A percentile compares a stretch with the other conserved stretches of the same genome.
Conservation (phyloP, 2,113 vertebrate species). For the Erpornis zantholeuca region DNA sequence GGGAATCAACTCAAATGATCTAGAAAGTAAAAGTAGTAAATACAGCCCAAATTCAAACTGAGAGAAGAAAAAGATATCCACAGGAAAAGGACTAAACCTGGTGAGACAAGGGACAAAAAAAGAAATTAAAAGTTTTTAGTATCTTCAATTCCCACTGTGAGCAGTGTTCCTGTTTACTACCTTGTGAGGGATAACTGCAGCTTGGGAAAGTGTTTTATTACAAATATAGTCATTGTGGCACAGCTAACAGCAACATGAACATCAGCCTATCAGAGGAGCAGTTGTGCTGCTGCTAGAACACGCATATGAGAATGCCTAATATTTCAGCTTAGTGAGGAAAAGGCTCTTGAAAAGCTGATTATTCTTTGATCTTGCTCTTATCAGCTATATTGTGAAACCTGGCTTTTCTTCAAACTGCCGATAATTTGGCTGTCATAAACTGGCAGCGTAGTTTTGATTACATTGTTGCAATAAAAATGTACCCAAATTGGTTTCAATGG, state of each 20-base stretch:
- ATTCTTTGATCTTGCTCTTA: conserved; percentile 2
- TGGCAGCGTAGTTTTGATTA: neutral
- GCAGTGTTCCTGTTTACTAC: neutral
- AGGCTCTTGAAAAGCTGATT: neutral
- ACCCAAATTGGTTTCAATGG: neutral
- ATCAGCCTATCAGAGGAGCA: neutral
- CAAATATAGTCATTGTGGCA: neutral
- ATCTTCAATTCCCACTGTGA: neutral
- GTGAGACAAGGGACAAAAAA: neutral
- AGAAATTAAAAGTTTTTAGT: neutral
- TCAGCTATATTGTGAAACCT: neutral
- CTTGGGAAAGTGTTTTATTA: neutral
- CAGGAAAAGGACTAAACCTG: neutral
- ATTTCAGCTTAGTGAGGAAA: neutral
- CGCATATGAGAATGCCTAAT: neutral
- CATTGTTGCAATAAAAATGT: neutral
- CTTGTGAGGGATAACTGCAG: neutral
- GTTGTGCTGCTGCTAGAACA: neutral
- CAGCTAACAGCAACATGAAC: neutral
- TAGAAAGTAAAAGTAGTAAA: neutral
- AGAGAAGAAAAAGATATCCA: neutral
- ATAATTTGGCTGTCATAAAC: conserved; percentile 40
- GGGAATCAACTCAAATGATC: neutral
- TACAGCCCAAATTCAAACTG: neutral
- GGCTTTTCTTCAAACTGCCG: neutral